Evolutionary conservation across 2,797 vertebrate genomes (phyloP), one percentile per base, ranked within the genome.

Genomic region (Pseudocheirus occidentalis): DNA sequence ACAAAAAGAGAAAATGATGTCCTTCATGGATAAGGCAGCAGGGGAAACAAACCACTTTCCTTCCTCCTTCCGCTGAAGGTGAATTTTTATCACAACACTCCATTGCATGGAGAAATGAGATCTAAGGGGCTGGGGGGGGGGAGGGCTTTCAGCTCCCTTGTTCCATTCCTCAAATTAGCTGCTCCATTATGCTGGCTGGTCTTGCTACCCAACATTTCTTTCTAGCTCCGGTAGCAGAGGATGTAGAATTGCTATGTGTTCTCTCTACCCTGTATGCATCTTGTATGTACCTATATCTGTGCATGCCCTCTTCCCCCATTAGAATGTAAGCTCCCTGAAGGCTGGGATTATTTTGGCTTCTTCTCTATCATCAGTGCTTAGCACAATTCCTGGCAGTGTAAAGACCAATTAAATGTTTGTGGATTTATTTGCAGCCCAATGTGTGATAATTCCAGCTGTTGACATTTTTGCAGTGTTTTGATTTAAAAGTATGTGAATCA

Each of bases 1-100:
- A 96, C 92, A 92, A 98, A 92, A 97, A 89, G 18, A 89, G 90
- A 90, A 93, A 96, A 95, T 91, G 97, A 98, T 98, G 97, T 98
- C 98, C 97, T 98, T 99, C 2, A 0, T 95, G 97, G 98, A 98
- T 98, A 98, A 98, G 91, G 90, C 92, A 98, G 95, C 97, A 98
- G 98, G 95, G 87, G 87, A 98, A 98, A 95, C 55, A 98, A 98
- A 98, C 97, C 92, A 28, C 90, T 95, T 98, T 98, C 90, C 94
- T 97, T 98, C 93, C 90, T 97, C 95, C 98, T 98, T 97, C 95
- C 92, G 46, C 57, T 95, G 93, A 98, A 97, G 94, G 95, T 95
- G 98, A 98, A 98, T 98, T 98, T 98, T 98, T 98, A 98, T 99
- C 98, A 96, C 92, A 94, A 31, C 54, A 95, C 66, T 97, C 93